phyloP scores from a whole-genome alignment of 2,888 invertebrate species.

The Machimus rusticus region DNA sequence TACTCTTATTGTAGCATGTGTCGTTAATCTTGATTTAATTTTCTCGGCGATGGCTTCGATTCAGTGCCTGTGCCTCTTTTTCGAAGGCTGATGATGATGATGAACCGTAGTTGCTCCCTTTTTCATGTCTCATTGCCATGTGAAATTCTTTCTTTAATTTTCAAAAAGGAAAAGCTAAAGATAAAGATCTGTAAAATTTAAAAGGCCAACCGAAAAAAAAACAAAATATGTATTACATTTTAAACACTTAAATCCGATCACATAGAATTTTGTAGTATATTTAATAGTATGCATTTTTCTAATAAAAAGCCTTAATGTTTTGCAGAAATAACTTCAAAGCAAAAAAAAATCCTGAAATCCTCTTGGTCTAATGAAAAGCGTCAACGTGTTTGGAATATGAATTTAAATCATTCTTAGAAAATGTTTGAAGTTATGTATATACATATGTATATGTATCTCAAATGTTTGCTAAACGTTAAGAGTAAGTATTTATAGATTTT shows the following conservation, averaged over 20 bases:
- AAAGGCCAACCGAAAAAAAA: too few relatives aligned
- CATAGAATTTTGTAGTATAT: too few relatives aligned
- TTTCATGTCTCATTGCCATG: background rate
- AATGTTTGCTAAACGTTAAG: too few relatives aligned
- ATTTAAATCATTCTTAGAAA: too few relatives aligned
- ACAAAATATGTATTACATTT: background rate
- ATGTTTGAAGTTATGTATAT: too few relatives aligned
- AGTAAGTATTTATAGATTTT: too few relatives aligned
- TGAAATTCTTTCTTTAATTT: background rate
- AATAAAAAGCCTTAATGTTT: background rate
- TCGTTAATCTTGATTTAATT: constrained; percentile 27
- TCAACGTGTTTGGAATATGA: too few relatives aligned
- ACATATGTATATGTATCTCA: too few relatives aligned
- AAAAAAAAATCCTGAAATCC: background rate
- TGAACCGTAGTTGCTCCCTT: background rate
- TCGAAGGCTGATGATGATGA: background rate
- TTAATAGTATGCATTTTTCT: too few relatives aligned
- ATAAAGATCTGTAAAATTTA: background rate
- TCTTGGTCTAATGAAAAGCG: too few relatives aligned
- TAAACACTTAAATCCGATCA: background rate
- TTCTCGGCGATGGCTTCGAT: background rate
- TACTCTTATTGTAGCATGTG: constrained; percentile 4
- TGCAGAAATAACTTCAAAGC: background rate
- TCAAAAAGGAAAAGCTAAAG: background rate
- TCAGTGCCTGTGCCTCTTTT: background rate